phyloP scores from a whole-genome alignment of 2,888 invertebrate genomes.

The Drosophila phalerata region DNA sequence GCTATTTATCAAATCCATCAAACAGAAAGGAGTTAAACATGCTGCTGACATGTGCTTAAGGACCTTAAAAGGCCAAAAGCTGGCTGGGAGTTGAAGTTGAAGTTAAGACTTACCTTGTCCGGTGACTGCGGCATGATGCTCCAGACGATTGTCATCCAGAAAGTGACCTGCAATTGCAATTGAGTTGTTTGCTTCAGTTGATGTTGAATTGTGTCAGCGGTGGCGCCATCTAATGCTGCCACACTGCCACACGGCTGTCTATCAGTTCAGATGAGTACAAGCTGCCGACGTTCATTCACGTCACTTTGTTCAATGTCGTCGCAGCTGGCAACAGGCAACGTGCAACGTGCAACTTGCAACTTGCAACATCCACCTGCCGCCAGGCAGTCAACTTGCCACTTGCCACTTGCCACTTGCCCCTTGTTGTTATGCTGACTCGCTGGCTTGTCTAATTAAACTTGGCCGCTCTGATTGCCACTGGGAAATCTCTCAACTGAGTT shows the following conservation, averaged over 20 bases:
- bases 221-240: constrained; percentile 81
- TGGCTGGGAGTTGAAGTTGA: constrained; percentile 29
- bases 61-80: constrained; percentile 67
- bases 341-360: constrained; percentile 22
- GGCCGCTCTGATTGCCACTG: constrained; percentile 76
- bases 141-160: constrained; percentile 85
- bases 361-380: constrained; percentile 22
- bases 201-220: constrained; percentile 63
- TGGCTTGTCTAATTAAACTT: constrained; percentile 77
- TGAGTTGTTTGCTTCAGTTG: constrained; percentile 74
- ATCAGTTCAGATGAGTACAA: constrained; percentile 51
- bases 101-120: constrained; percentile 80
- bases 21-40: constrained; percentile 13
- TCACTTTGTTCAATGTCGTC: constrained; percentile 60
- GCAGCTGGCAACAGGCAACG: constrained; percentile 45
- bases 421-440: constrained; percentile 12
- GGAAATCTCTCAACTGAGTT: constrained; percentile 73
- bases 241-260: constrained; percentile 68
- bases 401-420: constrained; percentile 3
- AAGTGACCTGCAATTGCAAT: constrained; percentile 85
- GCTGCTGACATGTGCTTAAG: constrained; percentile 73
- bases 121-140: constrained; percentile 84
- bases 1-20: background rate
- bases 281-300: constrained; percentile 70
- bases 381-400: constrained; percentile 1